Evolutionary conservation across 2,888 invertebrate species (phyloP), one percentile per base, ranked within the genome.

Genomic region (Drosophila tripunctata): DNA sequence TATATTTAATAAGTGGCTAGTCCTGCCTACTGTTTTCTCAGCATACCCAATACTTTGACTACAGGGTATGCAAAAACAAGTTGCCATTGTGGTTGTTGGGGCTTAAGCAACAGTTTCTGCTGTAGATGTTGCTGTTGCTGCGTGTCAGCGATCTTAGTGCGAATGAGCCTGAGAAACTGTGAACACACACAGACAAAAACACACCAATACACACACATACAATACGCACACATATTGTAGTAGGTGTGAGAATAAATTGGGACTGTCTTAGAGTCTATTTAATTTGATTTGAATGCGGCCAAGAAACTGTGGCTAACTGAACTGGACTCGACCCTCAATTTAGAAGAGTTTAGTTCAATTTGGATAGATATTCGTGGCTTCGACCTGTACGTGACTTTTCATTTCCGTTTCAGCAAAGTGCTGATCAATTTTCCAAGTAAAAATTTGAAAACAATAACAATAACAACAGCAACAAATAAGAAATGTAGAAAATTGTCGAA

Each of bases 341-440:
- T 17, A 36, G 15, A 17, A 8, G 15, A 7, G 15, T 17, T 15
- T 17, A n/a, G 36, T 36, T 38, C 19, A 38, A 17, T 21, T 40
- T 12, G 17, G 36, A 21, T 33, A 47, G 15, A 54, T 33, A 36
- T 21, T 22, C 22, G 36, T 24, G 17, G 38, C 24, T 43, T 31
- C 47, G 31, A 41, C 27, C 38, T 58, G 63, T 47, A 82, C 81
- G 88, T 82, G 87, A 85, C 85, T 87, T 60, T 67, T 51, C 58
- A 82, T 70, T 81, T 82, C 81, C 81, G 81, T 72, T 81, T 47
- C 54, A 17, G 36, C 48, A 5, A 19, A 52, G 4, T 6, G 12
- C 41, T 17, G 45, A 31, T 17, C 14, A 22, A 36, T 35, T 47
- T 57, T 68, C 45, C 40, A 41, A 21, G 30, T 40, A 33, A 61